Base-by-base conservation (phyloP, 2,797 vertebrate species). In the Limnodromus scolopaceus region DNA sequence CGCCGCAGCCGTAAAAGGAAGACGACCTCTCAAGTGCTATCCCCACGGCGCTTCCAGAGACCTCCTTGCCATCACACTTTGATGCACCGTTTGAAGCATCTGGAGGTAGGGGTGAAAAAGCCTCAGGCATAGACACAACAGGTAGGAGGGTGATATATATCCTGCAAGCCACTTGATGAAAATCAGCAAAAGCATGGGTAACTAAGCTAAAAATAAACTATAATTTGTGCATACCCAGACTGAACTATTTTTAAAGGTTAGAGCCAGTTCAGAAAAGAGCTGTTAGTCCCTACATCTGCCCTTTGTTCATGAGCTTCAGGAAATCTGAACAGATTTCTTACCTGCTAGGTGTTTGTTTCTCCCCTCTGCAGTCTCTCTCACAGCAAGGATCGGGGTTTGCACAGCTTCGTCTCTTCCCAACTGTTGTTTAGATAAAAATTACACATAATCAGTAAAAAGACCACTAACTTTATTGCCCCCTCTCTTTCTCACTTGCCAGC, bases 1-100 rank as follows among this genome's bases (percentile, higher is more conserved):
- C 3, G 0, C 30, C 0, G 1, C 45, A 25, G 55, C 36, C 2
- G 1, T 16, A 13, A 57, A 58, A 61, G 14, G 8, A 61, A 38
- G 54, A 28, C 43, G 69, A 55, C 30, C 78, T 87, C 45, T 51
- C 60, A 51, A 43, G 51, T 16, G 25, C 32, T 84, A 3, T 87
- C 66, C 57, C 78, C 61, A 18, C 1, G 1, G 48, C 3, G 1
- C 49, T 81, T 64, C 27, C 69, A 41, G 43, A 51, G 15, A 80
- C 36, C n/a, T 69, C 6, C 1, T 36, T 39, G 14, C 41, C 3
- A 1, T 46, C 80, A 57, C 27, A 18, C 32, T 72, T 54, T 2
- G 49, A 49, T 57, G 82, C 51, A 54, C 43, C 41, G 9, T 28
- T 84, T 72, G 46, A 78, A 84, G 41, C 74, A 45, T 30, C 24